Percentiles rank a stretch among this genome's conserved stretches.
phyloP scores from a whole-genome alignment of 1,140 invertebrate species.

The Scaptodrosophila lebanonensis region DNA sequence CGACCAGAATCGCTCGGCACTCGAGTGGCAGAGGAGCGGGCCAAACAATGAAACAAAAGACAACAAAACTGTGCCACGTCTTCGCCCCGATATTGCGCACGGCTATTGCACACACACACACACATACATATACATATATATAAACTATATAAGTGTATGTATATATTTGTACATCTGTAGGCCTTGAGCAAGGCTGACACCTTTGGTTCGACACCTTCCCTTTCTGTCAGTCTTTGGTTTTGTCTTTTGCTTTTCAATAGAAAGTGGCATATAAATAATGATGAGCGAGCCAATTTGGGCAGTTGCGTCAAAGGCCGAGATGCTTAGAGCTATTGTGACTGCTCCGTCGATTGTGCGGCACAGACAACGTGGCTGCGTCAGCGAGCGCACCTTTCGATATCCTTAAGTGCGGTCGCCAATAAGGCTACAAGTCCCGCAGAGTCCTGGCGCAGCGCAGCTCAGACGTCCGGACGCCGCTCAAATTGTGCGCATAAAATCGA shows the following conservation, averaged over 20 bases:
- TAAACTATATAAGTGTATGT: too few relatives aligned
- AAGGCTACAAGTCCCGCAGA: slow-evolving; percentile 37
- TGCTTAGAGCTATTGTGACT: slow-evolving; percentile 35
- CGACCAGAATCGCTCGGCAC: slow-evolving; percentile 37
- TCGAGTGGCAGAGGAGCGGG: slow-evolving; percentile 31
- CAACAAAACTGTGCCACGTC: slow-evolving; percentile 61
- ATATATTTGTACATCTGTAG: slow-evolving; percentile 33
- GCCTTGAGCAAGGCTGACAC: slow-evolving; percentile 37
- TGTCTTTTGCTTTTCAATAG: slow-evolving; percentile 44
- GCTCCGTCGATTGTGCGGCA: slow-evolving; percentile 33
- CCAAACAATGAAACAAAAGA: slow-evolving; percentile 52
- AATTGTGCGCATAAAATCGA: slow-evolving; percentile 67
- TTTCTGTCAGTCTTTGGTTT: slow-evolving; percentile 16
- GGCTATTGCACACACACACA: too few relatives aligned
- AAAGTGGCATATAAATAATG: slow-evolving; percentile 70
- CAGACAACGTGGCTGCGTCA: slow-evolving; percentile 30
- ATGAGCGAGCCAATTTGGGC: slow-evolving; percentile 67
- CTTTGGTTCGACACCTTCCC: slow-evolving; percentile 67
- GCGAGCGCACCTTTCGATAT: slow-evolving; percentile 14
- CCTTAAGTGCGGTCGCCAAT: slow-evolving; percentile 63
- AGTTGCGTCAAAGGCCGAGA: slow-evolving; percentile 60
- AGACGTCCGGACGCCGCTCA: slow-evolving; percentile 57
- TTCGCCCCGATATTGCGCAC: slow-evolving; percentile 42
- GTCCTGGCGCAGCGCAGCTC: slow-evolving; percentile 6
- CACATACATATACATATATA: too few relatives aligned